A percentile compares a stretch with the other conserved stretches of the same genome.
These are phyloP conservation scores for human (Homo sapiens) DNA, from an alignment of 2,113 vertebrate genomes.

Conservation along the genomic window DNA sequence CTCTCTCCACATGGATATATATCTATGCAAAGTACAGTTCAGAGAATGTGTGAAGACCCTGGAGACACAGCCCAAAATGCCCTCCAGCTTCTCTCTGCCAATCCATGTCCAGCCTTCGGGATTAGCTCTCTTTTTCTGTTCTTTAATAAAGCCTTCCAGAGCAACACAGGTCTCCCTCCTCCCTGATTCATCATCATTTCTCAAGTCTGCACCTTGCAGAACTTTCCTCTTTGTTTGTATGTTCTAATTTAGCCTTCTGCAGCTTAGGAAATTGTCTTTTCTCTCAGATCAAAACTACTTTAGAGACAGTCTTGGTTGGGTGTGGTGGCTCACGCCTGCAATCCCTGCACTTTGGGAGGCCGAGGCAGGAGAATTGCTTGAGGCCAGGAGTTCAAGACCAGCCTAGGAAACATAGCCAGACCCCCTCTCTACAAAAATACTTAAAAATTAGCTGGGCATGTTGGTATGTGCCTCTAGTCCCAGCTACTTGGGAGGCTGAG, in stretches of 20 bases:
- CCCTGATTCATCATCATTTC: not conserved
- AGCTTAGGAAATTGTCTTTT: not conserved
- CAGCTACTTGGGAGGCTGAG: too few species aligned
- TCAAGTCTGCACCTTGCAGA: not conserved
- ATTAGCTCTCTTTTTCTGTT: not conserved
- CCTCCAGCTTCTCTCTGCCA: not conserved
- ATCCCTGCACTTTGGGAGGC: not conserved
- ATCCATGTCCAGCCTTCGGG: not conserved
- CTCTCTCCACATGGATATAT: not conserved
- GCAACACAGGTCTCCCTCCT: not conserved
- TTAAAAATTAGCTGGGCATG: too few species aligned
- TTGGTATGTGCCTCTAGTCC: too few species aligned
- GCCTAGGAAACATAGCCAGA: too few species aligned
- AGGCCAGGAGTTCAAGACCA: too few species aligned
- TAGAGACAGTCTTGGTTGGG: not conserved
- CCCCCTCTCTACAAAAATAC: too few species aligned
- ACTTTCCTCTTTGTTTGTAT: not conserved
- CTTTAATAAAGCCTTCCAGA: not conserved
- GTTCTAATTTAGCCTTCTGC: not conserved
- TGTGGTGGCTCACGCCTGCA: too few species aligned
- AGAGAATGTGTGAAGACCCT: not conserved
- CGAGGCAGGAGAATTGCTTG: too few species aligned
- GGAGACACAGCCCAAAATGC: not conserved
- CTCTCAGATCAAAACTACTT: not conserved
- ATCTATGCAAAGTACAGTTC: not conserved